These are phyloP conservation scores for Parotia lawesii DNA, from an alignment of 2,113 vertebrate species.

Conservation along the genomic window DNA sequence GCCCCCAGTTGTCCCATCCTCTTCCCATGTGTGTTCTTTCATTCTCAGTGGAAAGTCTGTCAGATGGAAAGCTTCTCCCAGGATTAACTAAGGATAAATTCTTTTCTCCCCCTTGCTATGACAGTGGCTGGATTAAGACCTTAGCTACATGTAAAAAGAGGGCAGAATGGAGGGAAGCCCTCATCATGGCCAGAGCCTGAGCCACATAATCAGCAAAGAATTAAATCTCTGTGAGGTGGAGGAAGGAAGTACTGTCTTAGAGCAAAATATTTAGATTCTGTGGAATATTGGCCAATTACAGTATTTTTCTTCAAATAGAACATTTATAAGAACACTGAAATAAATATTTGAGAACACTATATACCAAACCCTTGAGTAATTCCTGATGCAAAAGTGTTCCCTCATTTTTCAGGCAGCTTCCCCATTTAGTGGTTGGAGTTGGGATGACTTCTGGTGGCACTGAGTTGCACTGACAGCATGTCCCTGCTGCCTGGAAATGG, in stretches of 20 bases:
- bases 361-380: slow-evolving; percentile 47
- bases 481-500: background rate
- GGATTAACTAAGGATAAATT: background rate
- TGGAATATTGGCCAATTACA: slow-evolving; percentile 2
- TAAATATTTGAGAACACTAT: slow-evolving; percentile 20
- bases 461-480: background rate
- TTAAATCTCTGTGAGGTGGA: background rate
- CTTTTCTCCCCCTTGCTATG: background rate
- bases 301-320: slow-evolving; percentile 27
- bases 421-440: background rate
- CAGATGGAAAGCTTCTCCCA: background rate
- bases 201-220: background rate
- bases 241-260: background rate
- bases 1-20: background rate
- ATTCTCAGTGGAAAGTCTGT: background rate
- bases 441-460: background rate
- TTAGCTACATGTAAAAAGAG: background rate
- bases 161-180: background rate
- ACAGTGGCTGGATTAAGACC: background rate
- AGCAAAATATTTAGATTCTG: slow-evolving; percentile 41
- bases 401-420: background rate
- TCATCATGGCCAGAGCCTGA: background rate
- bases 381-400: background rate
- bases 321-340: slow-evolving; percentile 12
- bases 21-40: background rate